phyloP scores from a whole-genome alignment of 2,888 invertebrate genomes.

The Diadromus collaris region DNA sequence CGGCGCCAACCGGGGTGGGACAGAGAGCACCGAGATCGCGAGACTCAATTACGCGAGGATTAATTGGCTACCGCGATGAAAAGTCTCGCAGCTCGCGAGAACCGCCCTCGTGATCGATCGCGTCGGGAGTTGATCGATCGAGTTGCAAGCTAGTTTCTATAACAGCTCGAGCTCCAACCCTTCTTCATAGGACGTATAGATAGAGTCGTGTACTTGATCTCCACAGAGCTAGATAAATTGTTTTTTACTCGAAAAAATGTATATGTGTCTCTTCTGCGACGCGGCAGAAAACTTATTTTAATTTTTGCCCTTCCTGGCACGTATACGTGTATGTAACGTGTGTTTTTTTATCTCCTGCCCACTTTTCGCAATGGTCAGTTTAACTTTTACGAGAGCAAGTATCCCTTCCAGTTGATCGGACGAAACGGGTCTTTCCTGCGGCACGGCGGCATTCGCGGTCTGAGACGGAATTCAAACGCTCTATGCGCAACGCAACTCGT shows the following conservation, averaged over 20 bases:
- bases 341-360: neutral
- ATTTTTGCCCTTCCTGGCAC: too few relatives aligned
- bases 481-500: conserved; percentile 15
- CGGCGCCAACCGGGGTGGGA: conserved; percentile 17
- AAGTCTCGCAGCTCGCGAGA: conserved; percentile 51
- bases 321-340: neutral
- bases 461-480: conserved; percentile 49
- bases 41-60: conserved; percentile 64
- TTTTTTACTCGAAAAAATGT: too few relatives aligned
- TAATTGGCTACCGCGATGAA: conserved; percentile 66
- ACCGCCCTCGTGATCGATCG: conserved; percentile 59
- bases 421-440: conserved; percentile 41
- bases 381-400: conserved; percentile 53
- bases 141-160: conserved; percentile 14
- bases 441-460: conserved; percentile 43
- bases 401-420: conserved; percentile 3
- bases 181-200: neutral
- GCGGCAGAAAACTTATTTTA: too few relatives aligned
- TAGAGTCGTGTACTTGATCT: neutral
- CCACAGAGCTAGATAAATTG: too few relatives aligned
- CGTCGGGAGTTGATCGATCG: conserved; percentile 60
- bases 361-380: conserved; percentile 20
- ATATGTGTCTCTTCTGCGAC: neutral
- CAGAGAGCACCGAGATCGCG: conserved; percentile 46
- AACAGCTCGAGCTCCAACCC: neutral